Evolutionary conservation across 2,113 vertebrate genomes (phyloP).

Genomic region (Scomber colias): DNA sequence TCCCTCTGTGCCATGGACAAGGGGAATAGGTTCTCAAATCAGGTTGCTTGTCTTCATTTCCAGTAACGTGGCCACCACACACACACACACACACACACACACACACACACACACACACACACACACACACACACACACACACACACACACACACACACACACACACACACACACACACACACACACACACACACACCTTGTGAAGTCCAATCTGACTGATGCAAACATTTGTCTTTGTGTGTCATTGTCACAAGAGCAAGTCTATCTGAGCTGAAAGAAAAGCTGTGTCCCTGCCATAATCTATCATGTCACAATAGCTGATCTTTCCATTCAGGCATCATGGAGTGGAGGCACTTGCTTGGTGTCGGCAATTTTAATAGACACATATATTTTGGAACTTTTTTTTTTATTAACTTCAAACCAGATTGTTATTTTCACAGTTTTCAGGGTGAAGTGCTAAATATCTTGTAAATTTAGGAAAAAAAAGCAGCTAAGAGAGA

Average conservation of each 20-base stretch:
- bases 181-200: constrained; percentile 3
- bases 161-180: constrained; percentile 1
- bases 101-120: background rate
- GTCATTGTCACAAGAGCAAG: constrained; percentile 30
- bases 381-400: background rate
- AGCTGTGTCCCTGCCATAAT: constrained; percentile 50
- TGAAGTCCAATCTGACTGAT: constrained; percentile 51
- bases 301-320: constrained; percentile 38
- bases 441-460: background rate
- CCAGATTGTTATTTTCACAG: background rate
- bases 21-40: constrained; percentile 46
- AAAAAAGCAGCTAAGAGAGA: too few species aligned
- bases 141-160: background rate
- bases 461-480: too few species aligned
- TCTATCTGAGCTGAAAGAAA: constrained; percentile 57
- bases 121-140: background rate
- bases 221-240: constrained; percentile 51
- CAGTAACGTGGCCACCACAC: constrained; percentile 18
- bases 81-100: background rate
- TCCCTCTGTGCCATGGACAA: constrained; percentile 3
- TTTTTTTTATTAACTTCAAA: background rate
- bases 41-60: constrained; percentile 72
- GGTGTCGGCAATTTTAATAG: background rate
- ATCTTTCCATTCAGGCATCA: constrained; percentile 20
- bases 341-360: constrained; percentile 28